A percentile compares a stretch with the other conserved stretches of the same genome.
Evolutionary conservation across 2,888 invertebrate genomes (phyloP).

Genomic region (Tenthredo scrophulariae): DNA sequence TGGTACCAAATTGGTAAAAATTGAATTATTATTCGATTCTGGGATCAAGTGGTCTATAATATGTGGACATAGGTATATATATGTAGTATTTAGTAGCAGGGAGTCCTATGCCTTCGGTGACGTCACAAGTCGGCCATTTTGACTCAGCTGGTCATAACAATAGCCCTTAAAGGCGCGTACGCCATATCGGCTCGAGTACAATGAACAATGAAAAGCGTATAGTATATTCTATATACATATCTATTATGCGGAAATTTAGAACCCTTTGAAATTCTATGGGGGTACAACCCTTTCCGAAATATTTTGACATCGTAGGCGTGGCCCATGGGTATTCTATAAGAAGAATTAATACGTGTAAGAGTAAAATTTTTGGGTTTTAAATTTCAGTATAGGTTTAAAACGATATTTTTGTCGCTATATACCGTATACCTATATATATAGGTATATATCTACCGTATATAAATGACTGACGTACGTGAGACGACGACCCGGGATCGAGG

Average conservation of each 20-base stretch:
- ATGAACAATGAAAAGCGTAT: slow-evolving; percentile 66
- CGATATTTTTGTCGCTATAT: slow-evolving; percentile 53
- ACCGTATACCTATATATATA: not conserved
- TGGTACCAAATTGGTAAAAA: not conserved
- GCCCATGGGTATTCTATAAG: slow-evolving; percentile 55
- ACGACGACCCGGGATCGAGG: slow-evolving; percentile 14
- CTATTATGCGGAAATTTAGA: slow-evolving; percentile 35
- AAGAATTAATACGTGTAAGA: not conserved
- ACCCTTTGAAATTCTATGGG: slow-evolving; percentile 17
- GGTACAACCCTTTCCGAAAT: slow-evolving; percentile 66
- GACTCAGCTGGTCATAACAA: slow-evolving; percentile 76
- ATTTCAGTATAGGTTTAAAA: slow-evolving; percentile 53
- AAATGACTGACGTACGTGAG: slow-evolving; percentile 43
- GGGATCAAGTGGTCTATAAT: not conserved
- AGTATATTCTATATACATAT: slow-evolving; percentile 12
- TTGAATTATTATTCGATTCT: not conserved
- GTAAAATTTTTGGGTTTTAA: slow-evolving; percentile 56
- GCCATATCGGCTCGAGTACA: slow-evolving; percentile 71
- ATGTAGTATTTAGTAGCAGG: slow-evolving; percentile 50
- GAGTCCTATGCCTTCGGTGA: slow-evolving; percentile 69
- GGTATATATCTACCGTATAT: not conserved
- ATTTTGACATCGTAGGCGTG: slow-evolving; percentile 76
- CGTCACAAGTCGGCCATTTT: slow-evolving; percentile 73
- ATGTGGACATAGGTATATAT: not conserved
- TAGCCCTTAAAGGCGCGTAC: slow-evolving; percentile 71